Percentiles rank a stretch among this genome's conserved stretches.
These are phyloP conservation scores for Trididemnum nubilum DNA, from an alignment of 23 tunicate genomes.

Conservation along the genomic window DNA sequence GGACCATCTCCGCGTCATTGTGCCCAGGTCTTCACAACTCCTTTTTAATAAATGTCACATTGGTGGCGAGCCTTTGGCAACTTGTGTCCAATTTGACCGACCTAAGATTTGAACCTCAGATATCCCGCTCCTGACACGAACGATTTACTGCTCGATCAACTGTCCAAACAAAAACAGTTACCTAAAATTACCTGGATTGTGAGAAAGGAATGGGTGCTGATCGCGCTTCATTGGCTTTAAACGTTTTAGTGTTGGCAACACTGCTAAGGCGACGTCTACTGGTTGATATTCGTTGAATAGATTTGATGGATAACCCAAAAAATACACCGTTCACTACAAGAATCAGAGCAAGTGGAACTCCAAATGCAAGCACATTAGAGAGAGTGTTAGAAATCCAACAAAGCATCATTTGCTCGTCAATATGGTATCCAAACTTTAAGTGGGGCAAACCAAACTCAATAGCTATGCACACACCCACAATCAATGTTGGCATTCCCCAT, in stretches of 20 bases:
- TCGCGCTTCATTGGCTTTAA: background rate
- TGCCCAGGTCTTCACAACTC: no score
- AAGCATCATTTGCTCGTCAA: constrained; percentile 27
- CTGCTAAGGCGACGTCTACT: background rate
- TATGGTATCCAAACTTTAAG: constrained; percentile 57
- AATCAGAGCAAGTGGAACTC: constrained; percentile 65
- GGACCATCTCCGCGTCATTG: no score
- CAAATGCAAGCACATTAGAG: constrained; percentile 78
- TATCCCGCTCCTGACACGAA: no score
- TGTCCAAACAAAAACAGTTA: no score
- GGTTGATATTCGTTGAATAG: constrained; percentile 51
- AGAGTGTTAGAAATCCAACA: constrained; percentile 92
- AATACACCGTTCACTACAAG: constrained; percentile 60
- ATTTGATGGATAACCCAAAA: constrained; percentile 47
- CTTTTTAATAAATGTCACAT: no score
- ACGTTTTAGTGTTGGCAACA: background rate
- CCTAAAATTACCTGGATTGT: no score
- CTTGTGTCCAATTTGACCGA: no score
- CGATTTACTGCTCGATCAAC: no score
- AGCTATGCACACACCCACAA: constrained; percentile 61
- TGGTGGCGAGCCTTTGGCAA: no score
- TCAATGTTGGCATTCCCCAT: constrained; percentile 72
- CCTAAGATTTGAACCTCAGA: no score
- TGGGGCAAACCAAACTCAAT: constrained; percentile 53
- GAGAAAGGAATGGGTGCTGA: no score